Conservation (phyloP, 2,113 vertebrate genomes). For the Rhabdomys dilectus region DNA sequence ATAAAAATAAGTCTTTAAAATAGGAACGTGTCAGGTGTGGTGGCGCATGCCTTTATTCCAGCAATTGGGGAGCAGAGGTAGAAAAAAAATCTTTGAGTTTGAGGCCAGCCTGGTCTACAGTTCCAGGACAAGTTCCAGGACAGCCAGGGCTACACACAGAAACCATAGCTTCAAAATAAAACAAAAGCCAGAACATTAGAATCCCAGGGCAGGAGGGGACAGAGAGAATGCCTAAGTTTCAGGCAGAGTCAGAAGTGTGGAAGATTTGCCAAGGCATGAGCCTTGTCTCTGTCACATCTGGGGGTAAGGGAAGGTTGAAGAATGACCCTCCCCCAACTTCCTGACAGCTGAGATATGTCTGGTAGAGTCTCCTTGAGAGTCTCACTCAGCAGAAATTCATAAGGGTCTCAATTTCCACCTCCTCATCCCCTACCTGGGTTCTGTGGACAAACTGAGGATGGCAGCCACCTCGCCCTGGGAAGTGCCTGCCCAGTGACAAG, state of each 20-base stretch:
- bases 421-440: neutral
- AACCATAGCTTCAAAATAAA: neutral
- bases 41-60: neutral
- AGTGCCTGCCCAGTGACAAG: neutral
- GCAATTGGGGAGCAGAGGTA: neutral
- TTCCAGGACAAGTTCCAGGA: neutral
- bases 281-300: conserved; percentile 18
- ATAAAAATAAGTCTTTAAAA: neutral
- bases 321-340: neutral
- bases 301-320: neutral
- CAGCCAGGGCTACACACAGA: neutral
- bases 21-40: no score
- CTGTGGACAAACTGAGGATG: neutral
- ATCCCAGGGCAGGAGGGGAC: neutral
- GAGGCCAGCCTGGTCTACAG: neutral
- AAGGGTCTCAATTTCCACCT: neutral
- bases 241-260: neutral
- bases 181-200: neutral
- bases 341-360: neutral
- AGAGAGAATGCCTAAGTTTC: neutral
- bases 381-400: neutral
- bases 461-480: neutral
- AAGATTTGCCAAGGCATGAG: neutral
- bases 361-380: neutral
- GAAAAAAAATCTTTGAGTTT: neutral